Evolutionary conservation across 92 coral and sea anemone genomes (phyloP).

Genomic region (Pocillopora meandrina): DNA sequence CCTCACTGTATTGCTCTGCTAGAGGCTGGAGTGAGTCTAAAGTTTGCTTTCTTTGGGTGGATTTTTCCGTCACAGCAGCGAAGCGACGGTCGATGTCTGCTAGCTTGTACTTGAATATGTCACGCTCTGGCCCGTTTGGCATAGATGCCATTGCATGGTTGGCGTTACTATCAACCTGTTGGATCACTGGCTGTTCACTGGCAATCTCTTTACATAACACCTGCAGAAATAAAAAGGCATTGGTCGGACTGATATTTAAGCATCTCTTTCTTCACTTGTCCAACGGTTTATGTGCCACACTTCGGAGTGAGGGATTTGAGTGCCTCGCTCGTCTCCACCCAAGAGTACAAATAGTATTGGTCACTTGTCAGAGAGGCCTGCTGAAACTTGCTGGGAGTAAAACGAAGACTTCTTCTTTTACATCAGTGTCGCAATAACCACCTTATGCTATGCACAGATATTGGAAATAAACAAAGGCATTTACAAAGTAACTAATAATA

Average conservation of each 20-base stretch:
- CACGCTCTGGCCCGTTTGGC: constrained; percentile 87
- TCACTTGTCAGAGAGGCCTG: too few relatives aligned
- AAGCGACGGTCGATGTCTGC: constrained; percentile 81
- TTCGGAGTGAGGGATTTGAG: too few relatives aligned
- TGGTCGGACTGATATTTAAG: neutral
- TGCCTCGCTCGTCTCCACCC: too few relatives aligned
- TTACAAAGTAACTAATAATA: neutral
- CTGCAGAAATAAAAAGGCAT: neutral
- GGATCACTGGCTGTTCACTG: constrained; percentile 77
- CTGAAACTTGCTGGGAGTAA: too few relatives aligned
- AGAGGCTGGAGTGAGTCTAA: constrained; percentile 83
- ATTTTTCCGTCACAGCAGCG: constrained; percentile 69
- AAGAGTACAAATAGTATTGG: too few relatives aligned
- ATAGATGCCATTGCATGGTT: constrained; percentile 65
- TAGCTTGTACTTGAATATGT: constrained; percentile 78
- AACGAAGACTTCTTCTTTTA: too few relatives aligned
- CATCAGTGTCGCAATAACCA: neutral
- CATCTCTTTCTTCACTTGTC: too few relatives aligned
- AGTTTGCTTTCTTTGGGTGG: constrained; percentile 74
- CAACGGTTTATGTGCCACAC: too few relatives aligned
- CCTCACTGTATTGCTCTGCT: constrained; percentile 80
- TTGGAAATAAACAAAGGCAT: neutral
- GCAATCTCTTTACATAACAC: constrained; percentile 70
- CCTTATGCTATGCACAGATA: neutral
- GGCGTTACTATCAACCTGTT: constrained; percentile 78